Evolutionary conservation across 2,113 vertebrate species (phyloP), one percentile per base, ranked within the genome.

Genomic region (Narcine bancroftii): DNA sequence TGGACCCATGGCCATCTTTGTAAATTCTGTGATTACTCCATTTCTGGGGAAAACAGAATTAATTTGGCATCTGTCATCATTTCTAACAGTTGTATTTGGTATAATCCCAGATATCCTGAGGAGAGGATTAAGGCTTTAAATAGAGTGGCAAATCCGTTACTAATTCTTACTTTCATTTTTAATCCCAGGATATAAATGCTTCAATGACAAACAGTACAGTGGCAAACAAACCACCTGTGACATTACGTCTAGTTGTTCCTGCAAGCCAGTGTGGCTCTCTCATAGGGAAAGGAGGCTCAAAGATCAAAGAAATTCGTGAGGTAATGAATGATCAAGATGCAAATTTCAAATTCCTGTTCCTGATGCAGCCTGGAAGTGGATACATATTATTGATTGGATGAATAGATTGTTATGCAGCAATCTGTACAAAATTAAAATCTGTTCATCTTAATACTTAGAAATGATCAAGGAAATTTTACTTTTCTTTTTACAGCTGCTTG

Each of bases 221-320:
- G 95, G 97, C 97, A 93, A 98, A 97, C 95, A 97, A 98, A 93
- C 98, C 98, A 0, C 98, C 98, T 5, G 98, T 98, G 93, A 98
- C 98, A 0, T 96, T 98, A 76, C 96, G 98, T 53, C 96, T 98
- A 92, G 97, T 98, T 15, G 97, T 98, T 92, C 98, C 98, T 0
- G 97, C 97, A 93, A 98, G 98, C 93, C 98, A 98, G 92, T 98
- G 98, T 92, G 98, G 98, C 92, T 98, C 98, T 9, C 97, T 98
- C 93, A 98, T 98, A 94, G 97, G 98, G 93, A 98, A 98, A 96
- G 98, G 98, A 94, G 98, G 98, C 73, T 98, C 97, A 91, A 98
- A 98, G 95, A 98, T 98, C 95, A 98, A 98, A 95, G 97, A 98
- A 96, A 98, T 98, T 95, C 95, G 98, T 95, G 97, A 98, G 97